Evolutionary conservation across 2,888 invertebrate species (phyloP), one percentile per base, ranked within the genome.

Genomic region (Nematopogon swammerdamellus): DNA sequence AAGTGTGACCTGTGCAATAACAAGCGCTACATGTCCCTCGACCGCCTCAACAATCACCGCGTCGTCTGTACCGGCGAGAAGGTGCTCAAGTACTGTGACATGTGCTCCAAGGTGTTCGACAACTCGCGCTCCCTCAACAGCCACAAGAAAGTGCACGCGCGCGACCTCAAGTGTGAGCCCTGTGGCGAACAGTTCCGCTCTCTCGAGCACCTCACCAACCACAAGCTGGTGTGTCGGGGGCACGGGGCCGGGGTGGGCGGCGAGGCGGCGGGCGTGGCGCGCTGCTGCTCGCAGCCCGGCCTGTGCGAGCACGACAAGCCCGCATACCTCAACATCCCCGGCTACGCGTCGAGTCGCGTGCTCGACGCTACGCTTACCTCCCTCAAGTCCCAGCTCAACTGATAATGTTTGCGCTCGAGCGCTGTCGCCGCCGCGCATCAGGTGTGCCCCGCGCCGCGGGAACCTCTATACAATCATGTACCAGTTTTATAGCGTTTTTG

Each of bases 71-170:
- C 80, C 30, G 80, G 80, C 42, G 80, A 80, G 55, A 80, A 77
- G 58, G 68, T 72, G 50, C 63, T 81, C 49, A 81, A 81, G 58
- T 81, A 71, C 60, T 80, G 80, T 63, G 80, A 81, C 66, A 81
- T 81, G 80, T 81, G 80, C 60, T 71, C 77, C 50, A 81, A 80
- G 64, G 80, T 81, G 36, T 81, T 81, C 67, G 80, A 81, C 57
- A 81, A 81, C 60, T 80, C 80, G 49, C 70, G 80, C 59, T 81
- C 80, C 42, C 63, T 81, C 43, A 81, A 81, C 59, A 81, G 80
- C 60, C 80, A 81, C 65, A 79, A 77, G 58, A 81, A 81, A 60
- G 79, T 81, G 52, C 80, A 81, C 65, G 79, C 80, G 47, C 69
- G 80, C 58, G 80, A 81, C 62, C 61, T 81, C 47, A 81, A 81